Evolutionary conservation across 2,888 invertebrate species (phyloP), one percentile per base, ranked within the genome.

Genomic region (Drosophila formosana): DNA sequence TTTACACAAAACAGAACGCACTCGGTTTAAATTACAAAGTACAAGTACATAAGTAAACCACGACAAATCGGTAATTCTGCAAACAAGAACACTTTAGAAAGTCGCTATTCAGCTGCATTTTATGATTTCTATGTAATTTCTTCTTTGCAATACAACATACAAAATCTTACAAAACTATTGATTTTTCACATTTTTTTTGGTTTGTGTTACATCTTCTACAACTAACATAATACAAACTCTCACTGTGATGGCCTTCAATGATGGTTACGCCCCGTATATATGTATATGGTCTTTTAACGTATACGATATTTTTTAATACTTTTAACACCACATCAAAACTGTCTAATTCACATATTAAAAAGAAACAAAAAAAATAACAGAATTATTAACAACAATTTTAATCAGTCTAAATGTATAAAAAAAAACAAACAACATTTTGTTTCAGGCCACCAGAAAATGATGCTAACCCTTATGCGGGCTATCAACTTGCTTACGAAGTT

Each of bases 401-500:
- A 75, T 55, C 66, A 83, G 75, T 80, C 72, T 72, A 86, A 73
- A 78, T 83, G 88, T 88, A 88, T 88, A 80, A 88, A 83, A 79
- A 86, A 88, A 85, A 83, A 82, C 80, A 52, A 83, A 88, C 82
- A 91, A 88, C 87, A 91, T 91, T 89, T 91, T 90, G 91, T 97
- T 96, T 95, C 96, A 97, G 97, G 97, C 95, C 95, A 94, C 94
- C 95, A 93, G 96, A 95, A 93, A 96, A 94, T 94, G 96, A 97
- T 95, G 97, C 97, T 95, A 96, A 96, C 94, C 96, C 96, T 95
- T 98, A 97, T 95, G 97, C 97, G 95, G 98, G 98, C 95, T 98
- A 98, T 95, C 98, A 98, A 95, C 97, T 98, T 94, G 98, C 98
- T 95, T 98, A 98, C 96, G 98, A 98, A 97, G 98, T 98, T 95